A percentile compares a stretch with the other conserved stretches of the same genome.
Evolutionary conservation across 2,888 invertebrate species (phyloP).

Genomic region (Pimpla rufipes): DNA sequence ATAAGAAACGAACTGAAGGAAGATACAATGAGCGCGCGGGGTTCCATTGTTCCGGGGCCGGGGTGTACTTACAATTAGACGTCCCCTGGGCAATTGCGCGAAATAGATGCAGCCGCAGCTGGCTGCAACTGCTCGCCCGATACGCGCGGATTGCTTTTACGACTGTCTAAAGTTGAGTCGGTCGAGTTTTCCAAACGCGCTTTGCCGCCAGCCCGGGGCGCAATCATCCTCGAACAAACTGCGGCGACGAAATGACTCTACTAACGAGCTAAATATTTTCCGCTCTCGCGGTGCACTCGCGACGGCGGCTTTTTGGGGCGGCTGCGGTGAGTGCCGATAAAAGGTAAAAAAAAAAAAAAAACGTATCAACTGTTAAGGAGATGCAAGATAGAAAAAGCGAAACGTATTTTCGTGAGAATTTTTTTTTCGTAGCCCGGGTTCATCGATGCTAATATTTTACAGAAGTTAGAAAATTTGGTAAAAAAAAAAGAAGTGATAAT

Average conservation of each 20-base stretch:
- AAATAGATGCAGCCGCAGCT: constrained; percentile 31
- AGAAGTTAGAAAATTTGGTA: too few relatives aligned
- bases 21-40: constrained; percentile 39
- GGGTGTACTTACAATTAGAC: constrained; percentile 48
- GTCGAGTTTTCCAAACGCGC: background rate
- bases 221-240: background rate
- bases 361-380: background rate
- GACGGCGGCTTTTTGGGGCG: background rate
- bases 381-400: too few relatives aligned
- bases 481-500: too few relatives aligned
- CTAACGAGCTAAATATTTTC: constrained; percentile 11
- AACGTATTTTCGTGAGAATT: background rate
- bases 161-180: constrained; percentile 45
- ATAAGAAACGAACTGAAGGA: constrained; percentile 44
- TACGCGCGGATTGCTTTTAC: constrained; percentile 38
- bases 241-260: background rate
- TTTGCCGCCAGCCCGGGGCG: background rate
- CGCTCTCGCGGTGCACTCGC: background rate
- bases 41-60: constrained; percentile 46
- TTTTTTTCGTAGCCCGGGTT: too few relatives aligned
- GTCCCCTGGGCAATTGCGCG: constrained; percentile 55
- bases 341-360: background rate
- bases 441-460: too few relatives aligned
- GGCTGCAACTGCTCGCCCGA: constrained; percentile 14
- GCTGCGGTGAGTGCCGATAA: background rate